phyloP scores from a whole-genome alignment of 1,140 invertebrate species.

The Aphidius ervi region DNA sequence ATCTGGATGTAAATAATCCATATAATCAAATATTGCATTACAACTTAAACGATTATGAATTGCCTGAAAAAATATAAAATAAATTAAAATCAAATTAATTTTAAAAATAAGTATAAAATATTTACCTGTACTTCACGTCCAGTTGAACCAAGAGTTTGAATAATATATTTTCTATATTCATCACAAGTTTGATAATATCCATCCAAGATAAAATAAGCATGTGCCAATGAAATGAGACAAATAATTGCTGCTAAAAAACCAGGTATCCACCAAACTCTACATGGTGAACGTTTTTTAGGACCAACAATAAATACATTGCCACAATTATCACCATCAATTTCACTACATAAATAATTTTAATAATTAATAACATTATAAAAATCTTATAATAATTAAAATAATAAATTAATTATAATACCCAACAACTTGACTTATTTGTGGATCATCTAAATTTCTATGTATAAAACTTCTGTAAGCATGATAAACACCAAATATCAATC shows the following conservation, averaged over 20 bases:
- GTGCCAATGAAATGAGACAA: constrained; percentile 58
- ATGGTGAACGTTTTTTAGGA: constrained; percentile 50
- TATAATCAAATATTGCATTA: constrained; percentile 65
- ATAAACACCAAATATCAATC: constrained; percentile 57
- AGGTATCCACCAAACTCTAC: constrained; percentile 60
- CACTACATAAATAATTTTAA: background rate
- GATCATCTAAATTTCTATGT: constrained; percentile 45
- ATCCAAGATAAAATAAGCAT: constrained; percentile 61
- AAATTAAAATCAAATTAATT: background rate
- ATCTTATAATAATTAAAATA: background rate
- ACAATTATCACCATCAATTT: constrained; percentile 45
- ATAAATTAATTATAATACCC: constrained; percentile 27
- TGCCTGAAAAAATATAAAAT: constrained; percentile 42
- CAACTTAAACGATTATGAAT: constrained; percentile 64
- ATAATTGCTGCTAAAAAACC: constrained; percentile 57
- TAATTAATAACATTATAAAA: background rate
- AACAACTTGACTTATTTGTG: constrained; percentile 25
- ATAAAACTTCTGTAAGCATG: constrained; percentile 66
- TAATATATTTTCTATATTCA: constrained; percentile 59
- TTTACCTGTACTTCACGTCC: constrained; percentile 44
- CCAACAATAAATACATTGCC: constrained; percentile 58
- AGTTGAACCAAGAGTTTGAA: constrained; percentile 46
- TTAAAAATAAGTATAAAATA: background rate
- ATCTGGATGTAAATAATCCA: constrained; percentile 68
- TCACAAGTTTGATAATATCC: constrained; percentile 66